These are phyloP conservation scores for Abrostola tripartita DNA, from an alignment of 2,888 invertebrate species.

Conservation along the genomic window DNA sequence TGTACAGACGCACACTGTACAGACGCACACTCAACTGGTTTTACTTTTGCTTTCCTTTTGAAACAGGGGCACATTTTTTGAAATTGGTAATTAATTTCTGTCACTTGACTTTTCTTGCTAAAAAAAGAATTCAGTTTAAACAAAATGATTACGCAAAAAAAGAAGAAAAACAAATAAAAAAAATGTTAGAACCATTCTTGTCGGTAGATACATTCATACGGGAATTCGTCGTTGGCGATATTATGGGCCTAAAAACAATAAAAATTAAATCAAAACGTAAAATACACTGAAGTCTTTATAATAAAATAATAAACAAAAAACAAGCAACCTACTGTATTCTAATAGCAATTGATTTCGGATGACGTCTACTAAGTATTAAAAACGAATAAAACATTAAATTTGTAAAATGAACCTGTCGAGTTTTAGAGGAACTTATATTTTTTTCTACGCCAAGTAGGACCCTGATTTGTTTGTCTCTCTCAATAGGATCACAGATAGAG, in stretches of 20 bases:
- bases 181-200: conserved; percentile 45
- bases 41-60: conserved; percentile 7
- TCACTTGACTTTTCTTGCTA: conserved; percentile 52
- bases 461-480: conserved; percentile 77
- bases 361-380: background rate
- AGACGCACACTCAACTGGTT: conserved; percentile 2
- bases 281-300: background rate
- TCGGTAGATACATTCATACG: conserved; percentile 49
- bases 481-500: conserved; percentile 68
- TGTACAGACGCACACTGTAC: conserved; percentile 24
- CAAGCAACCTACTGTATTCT: background rate
- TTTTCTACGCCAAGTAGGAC: conserved; percentile 71
- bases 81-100: conserved; percentile 40
- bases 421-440: conserved; percentile 22
- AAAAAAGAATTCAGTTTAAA: conserved; percentile 26
- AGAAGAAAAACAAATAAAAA: conserved; percentile 32
- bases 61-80: conserved; percentile 30
- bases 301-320: no score
- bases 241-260: conserved; percentile 38
- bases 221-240: conserved; percentile 27
- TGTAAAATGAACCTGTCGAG: conserved; percentile 39
- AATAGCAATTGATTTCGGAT: background rate
- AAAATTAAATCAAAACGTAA: conserved; percentile 28
- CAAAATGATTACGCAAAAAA: conserved; percentile 5
- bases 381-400: background rate